Conservation (phyloP, 2,888 invertebrate genomes). For the Opisthograptis luteolata region DNA sequence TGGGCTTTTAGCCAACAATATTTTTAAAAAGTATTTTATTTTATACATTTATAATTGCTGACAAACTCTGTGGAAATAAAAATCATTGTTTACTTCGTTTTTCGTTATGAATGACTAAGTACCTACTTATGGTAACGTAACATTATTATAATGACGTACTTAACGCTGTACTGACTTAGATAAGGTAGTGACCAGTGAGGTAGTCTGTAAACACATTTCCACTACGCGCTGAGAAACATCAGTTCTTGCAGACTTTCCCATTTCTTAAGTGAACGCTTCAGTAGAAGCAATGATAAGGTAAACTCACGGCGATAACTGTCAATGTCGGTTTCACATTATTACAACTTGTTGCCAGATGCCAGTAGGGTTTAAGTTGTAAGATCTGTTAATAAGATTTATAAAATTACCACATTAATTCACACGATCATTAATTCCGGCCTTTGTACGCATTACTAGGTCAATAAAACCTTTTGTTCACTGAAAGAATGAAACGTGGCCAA, state of each 20-base stretch:
- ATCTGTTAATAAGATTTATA: slow-evolving; percentile 4
- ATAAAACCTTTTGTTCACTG: slow-evolving; percentile 42
- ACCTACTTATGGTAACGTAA: not conserved
- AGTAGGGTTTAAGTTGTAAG: not conserved
- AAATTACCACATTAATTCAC: slow-evolving; percentile 33
- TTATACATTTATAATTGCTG: too few relatives aligned
- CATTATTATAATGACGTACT: too few relatives aligned
- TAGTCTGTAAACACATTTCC: slow-evolving; percentile 5
- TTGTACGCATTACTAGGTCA: slow-evolving; percentile 45
- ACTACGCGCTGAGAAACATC: slow-evolving; percentile 30
- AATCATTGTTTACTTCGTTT: not conserved
- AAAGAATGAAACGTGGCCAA: slow-evolving; percentile 37
- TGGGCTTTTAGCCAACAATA: slow-evolving; percentile 41
- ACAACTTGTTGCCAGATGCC: not conserved
- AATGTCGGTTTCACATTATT: not conserved
- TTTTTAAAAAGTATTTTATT: slow-evolving; percentile 28
- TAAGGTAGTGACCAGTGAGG: too few relatives aligned
- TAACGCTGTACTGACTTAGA: not conserved
- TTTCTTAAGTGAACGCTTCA: not conserved
- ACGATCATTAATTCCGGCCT: slow-evolving; percentile 34
- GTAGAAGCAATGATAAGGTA: not conserved
- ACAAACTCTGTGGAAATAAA: too few relatives aligned
- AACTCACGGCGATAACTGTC: slow-evolving; percentile 1
- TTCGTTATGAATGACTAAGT: too few relatives aligned
- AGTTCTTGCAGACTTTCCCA: slow-evolving; percentile 3